Conservation (phyloP, 2,797 vertebrate species). For the Lutjanus campechanus region DNA sequence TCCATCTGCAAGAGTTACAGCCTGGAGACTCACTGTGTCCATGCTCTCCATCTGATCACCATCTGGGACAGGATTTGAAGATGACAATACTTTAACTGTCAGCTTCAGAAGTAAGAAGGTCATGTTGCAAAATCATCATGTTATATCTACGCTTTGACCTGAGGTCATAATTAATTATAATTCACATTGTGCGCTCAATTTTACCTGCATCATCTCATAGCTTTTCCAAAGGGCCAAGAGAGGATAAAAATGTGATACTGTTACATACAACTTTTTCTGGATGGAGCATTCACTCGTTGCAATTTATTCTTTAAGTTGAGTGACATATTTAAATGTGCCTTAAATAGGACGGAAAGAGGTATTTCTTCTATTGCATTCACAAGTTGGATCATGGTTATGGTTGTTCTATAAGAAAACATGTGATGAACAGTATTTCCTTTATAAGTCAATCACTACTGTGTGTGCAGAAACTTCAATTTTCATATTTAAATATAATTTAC, state of each 20-base stretch:
- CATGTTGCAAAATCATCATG: neutral
- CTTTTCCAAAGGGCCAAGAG: neutral
- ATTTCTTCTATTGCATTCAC: neutral
- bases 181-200: neutral
- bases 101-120: neutral
- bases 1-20: constrained; percentile 97
- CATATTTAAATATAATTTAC: no score
- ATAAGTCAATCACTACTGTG: neutral
- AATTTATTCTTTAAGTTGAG: neutral
- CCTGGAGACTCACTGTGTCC: constrained; percentile 98
- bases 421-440: neutral
- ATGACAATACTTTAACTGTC: neutral
- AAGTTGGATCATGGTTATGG: neutral
- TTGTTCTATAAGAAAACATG: neutral
- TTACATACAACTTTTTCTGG: neutral
- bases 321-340: neutral
- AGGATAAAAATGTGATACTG: neutral
- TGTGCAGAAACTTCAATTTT: no score
- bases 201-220: neutral
- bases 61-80: constrained; percentile 82
- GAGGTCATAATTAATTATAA: neutral
- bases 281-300: neutral
- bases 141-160: neutral
- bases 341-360: neutral
- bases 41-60: constrained; percentile 96